A percentile compares a stretch with the other conserved stretches of the same genome.
Evolutionary conservation across 2,797 vertebrate genomes (phyloP).

Genomic region (Champsocephalus gunnari): DNA sequence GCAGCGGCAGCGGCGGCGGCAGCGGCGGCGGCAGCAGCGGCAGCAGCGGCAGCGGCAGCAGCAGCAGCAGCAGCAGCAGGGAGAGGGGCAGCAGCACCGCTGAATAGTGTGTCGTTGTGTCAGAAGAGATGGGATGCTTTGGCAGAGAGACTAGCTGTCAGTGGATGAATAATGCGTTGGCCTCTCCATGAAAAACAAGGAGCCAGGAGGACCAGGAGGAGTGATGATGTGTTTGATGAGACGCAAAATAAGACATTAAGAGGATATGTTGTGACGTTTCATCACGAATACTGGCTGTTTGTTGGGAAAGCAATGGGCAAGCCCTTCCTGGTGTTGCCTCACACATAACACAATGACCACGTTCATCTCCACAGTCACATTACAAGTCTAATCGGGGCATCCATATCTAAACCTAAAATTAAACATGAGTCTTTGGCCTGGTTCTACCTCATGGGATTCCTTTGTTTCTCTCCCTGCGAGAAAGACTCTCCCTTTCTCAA

Average conservation of each 20-base stretch:
- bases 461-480: no score
- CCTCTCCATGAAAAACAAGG: conserved; percentile 18
- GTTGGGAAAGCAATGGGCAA: no score
- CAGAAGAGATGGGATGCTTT: conserved; percentile 33
- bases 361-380: no score
- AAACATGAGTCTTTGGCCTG: neutral
- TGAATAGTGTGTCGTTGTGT: conserved; percentile 49
- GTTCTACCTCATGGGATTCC: neutral
- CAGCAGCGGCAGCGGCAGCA: neutral
- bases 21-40: conserved; percentile 7
- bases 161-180: conserved; percentile 22
- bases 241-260: neutral
- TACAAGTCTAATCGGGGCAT: no score
- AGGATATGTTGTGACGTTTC: conserved; percentile 8
- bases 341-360: no score
- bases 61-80: conserved; percentile 8
- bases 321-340: no score
- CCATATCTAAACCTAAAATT: neutral
- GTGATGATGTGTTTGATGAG: conserved; percentile 23
- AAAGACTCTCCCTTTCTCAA: neutral
- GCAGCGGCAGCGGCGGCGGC: neutral
- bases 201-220: conserved; percentile 30
- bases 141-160: conserved; percentile 38
- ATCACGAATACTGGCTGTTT: neutral
- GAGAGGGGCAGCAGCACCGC: conserved; percentile 35